These are phyloP conservation scores for Phocoena phocoena DNA, from an alignment of 2,113 vertebrate genomes.

Conservation along the genomic window DNA sequence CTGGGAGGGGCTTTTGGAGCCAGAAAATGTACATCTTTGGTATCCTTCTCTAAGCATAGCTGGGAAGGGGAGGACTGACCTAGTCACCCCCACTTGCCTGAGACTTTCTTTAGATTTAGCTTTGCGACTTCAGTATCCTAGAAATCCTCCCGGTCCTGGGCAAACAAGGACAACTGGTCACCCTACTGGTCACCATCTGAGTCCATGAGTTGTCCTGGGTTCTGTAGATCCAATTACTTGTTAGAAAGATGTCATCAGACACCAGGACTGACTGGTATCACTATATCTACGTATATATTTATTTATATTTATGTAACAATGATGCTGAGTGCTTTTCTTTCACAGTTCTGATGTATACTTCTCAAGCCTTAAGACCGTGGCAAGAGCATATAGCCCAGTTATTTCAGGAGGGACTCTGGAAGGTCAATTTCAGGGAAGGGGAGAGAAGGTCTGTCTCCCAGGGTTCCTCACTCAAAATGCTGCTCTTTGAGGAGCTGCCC, in stretches of 20 bases:
- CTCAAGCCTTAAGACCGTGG: neutral
- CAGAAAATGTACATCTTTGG: no score
- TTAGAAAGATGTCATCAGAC: neutral
- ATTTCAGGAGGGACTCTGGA: neutral
- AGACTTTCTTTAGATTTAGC: neutral
- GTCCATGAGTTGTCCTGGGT: neutral
- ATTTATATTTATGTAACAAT: neutral
- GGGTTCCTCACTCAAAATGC: neutral
- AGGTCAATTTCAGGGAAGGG: neutral
- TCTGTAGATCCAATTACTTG: neutral
- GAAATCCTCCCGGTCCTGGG: neutral
- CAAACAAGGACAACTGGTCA: neutral
- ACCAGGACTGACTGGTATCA: no score
- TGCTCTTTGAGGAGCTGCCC: fast-evolving
- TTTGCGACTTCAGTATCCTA: neutral
- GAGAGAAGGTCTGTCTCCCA: neutral
- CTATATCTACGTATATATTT: neutral
- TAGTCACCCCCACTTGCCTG: no score
- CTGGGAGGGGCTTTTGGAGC: neutral
- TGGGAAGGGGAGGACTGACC: neutral
- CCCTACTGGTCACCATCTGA: neutral
- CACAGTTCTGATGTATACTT: neutral
- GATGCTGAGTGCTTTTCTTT: no score
- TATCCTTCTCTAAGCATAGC: neutral
- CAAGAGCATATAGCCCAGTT: neutral